phyloP scores from a whole-genome alignment of 2,888 invertebrate species.

The Lypha dubia region DNA sequence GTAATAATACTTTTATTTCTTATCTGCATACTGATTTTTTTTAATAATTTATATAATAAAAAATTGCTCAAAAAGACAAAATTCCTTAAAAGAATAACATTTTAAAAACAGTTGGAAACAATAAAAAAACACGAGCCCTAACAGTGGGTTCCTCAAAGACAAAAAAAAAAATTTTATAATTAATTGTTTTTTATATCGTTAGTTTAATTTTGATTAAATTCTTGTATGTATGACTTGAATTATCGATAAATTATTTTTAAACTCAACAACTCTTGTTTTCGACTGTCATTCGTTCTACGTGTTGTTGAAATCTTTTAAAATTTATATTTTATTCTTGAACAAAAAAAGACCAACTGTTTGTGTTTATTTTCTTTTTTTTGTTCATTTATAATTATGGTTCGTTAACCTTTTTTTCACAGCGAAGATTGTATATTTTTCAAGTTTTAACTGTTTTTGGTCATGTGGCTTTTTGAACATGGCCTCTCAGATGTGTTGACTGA shows the following conservation, averaged over 20 bases:
- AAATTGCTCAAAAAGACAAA: too few species aligned
- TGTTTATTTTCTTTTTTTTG: neutral
- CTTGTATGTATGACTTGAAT: neutral
- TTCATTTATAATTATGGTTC: constrained; percentile 5
- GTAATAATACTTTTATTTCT: too few species aligned
- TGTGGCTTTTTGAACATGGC: neutral
- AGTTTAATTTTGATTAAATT: neutral
- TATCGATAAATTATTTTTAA: neutral
- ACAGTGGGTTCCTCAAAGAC: too few species aligned
- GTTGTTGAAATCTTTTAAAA: neutral
- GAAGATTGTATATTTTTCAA: neutral
- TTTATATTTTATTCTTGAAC: neutral
- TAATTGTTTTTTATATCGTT: too few species aligned
- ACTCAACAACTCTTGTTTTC: neutral
- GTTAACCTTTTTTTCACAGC: constrained; percentile 2
- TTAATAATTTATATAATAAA: too few species aligned
- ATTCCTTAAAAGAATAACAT: too few species aligned
- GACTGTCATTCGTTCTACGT: neutral
- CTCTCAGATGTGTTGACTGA: constrained; percentile 3
- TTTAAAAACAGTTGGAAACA: too few species aligned
- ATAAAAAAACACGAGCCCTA: too few species aligned
- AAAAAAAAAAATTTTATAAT: too few species aligned
- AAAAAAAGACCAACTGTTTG: neutral
- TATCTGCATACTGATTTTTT: too few species aligned
- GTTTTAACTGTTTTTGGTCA: constrained; percentile 3